phyloP scores from a whole-genome alignment of 2,888 invertebrate species.

The Abrostola tripartita region DNA sequence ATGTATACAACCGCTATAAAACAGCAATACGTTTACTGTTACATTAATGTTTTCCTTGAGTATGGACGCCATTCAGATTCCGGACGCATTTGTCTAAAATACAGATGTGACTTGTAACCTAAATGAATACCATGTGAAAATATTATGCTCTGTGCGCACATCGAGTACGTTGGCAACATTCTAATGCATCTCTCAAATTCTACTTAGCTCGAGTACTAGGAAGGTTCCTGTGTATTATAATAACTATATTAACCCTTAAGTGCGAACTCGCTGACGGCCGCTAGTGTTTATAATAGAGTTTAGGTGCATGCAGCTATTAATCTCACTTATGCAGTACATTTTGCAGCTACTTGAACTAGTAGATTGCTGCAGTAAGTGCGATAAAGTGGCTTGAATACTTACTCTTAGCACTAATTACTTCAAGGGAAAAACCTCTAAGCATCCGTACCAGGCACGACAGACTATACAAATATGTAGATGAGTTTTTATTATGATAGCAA shows the following conservation, averaged over 20 bases:
- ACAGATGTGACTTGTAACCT: no score
- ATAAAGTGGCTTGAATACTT: constrained; percentile 24
- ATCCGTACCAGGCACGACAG: constrained; percentile 33
- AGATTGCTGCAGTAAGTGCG: constrained; percentile 16
- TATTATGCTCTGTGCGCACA: no score
- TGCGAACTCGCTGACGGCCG: background rate
- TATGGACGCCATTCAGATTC: background rate
- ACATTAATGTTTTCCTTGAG: background rate
- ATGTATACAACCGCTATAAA: no score
- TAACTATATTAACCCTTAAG: constrained; percentile 1
- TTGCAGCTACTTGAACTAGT: constrained; percentile 11
- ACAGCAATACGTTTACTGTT: no score
- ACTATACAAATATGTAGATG: constrained; percentile 18
- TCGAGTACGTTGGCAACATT: background rate
- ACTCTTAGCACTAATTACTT: constrained; percentile 34
- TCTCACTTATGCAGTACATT: constrained; percentile 25
- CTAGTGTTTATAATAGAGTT: constrained; percentile 10
- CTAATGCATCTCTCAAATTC: background rate
- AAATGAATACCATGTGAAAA: no score
- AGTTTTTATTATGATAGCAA: constrained; percentile 8
- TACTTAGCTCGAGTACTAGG: background rate
- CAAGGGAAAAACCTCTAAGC: constrained; percentile 19
- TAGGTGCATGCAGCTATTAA: constrained; percentile 17
- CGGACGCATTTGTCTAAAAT: no score
- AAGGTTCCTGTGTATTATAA: background rate